Evolutionary conservation across 2,113 vertebrate species (phyloP).

Genomic region (Pangasianodon hypophthalmus): DNA sequence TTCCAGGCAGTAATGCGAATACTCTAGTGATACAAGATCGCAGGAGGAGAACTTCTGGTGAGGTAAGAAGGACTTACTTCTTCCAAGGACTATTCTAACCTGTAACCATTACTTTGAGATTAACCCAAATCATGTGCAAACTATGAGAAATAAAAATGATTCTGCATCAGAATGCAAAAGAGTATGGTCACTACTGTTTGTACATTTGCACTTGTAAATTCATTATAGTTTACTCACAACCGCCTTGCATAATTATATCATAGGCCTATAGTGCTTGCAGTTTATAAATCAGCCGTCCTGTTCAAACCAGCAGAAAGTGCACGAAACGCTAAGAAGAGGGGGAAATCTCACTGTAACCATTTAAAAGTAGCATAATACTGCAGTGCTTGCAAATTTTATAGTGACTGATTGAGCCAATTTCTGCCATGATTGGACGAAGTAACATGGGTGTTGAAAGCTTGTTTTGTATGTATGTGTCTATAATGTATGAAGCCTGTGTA

Average conservation of each 20-base stretch:
- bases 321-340: too few species aligned
- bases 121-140: neutral
- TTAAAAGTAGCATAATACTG: neutral
- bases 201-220: neutral
- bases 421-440: neutral
- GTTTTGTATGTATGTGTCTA: too few species aligned
- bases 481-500: too few species aligned
- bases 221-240: neutral
- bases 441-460: neutral
- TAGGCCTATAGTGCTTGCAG: neutral
- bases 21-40: slow-evolving; percentile 53
- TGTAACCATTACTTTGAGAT: neutral
- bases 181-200: neutral
- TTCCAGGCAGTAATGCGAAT: slow-evolving; percentile 50
- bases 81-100: neutral
- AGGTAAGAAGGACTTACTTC: slow-evolving; percentile 49
- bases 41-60: slow-evolving; percentile 36
- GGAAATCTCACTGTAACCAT: neutral
- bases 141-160: neutral
- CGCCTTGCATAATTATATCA: neutral
- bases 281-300: neutral
- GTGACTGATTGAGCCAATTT: neutral
- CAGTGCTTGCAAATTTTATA: neutral
- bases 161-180: neutral
- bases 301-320: neutral